Conservation (phyloP, 2,797 vertebrate species). For the Lepidocolaptes lacrymiger region DNA sequence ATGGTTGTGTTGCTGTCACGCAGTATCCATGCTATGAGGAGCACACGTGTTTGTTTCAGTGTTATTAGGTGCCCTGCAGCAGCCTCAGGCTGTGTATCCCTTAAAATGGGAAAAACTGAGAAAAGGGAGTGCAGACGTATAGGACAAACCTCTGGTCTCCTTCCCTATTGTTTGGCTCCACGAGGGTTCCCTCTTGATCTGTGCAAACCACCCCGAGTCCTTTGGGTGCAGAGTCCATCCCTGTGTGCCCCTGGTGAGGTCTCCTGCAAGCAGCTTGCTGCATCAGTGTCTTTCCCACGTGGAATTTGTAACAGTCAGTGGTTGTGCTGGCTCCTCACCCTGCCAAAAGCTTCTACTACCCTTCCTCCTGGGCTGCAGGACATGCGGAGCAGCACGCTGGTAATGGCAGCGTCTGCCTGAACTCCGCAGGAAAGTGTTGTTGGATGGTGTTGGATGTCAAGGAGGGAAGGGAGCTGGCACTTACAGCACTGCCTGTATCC, state of each 20-base stretch:
- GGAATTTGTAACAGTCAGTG: background rate
- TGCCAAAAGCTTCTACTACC: background rate
- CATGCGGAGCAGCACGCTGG: constrained; percentile 45
- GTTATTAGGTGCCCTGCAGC: background rate
- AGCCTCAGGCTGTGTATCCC: background rate
- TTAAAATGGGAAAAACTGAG: background rate
- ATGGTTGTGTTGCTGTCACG: accelerated
- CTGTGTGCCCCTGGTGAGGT: accelerated
- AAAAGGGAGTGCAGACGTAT: background rate
- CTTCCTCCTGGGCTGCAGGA: background rate
- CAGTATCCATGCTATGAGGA: accelerated
- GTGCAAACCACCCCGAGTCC: background rate
- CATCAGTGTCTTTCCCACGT: background rate
- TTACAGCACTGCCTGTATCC: background rate
- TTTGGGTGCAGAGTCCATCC: accelerated
- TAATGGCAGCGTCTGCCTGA: constrained; percentile 53
- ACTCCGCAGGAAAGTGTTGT: constrained; percentile 45
- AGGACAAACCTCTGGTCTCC: background rate
- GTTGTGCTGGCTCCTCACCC: background rate
- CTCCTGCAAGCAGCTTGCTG: background rate
- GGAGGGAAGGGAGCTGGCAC: constrained; percentile 24
- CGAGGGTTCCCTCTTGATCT: background rate
- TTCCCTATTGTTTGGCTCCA: background rate
- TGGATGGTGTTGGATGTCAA: constrained; percentile 58
- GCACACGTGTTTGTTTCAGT: accelerated